Evolutionary conservation across 1,140 invertebrate genomes (phyloP), one percentile per base, ranked within the genome.

Genomic region (Bicyclus anynana): DNA sequence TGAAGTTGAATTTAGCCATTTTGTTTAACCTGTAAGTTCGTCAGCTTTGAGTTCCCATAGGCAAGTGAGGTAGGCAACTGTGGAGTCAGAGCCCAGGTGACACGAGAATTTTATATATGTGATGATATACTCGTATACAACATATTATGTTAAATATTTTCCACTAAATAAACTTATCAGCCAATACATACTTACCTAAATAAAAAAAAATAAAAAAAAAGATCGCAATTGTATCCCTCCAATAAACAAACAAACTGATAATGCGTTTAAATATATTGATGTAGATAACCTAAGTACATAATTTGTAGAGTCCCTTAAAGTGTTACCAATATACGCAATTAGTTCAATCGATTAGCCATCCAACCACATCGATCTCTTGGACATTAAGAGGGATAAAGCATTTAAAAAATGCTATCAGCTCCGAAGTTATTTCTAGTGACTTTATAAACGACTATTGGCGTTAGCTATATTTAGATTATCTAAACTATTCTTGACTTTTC

Each of bases 251-350:
- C n/a, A 16, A 13, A 27, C 20, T 16, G 17, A 12, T 20, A 20
- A 4, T 44, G 20, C 40, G 2, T 13, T 47, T 27, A 27, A 47
- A 26, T 47, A 47, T 14, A 47, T 47, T 26, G 10, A 26, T 4
- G 21, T 26, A 47, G 21, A 47, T 47, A 47, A 26, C n/a, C n/a
- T 47, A 47, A 47, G 20, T 20, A 44, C 17, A 53, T 33, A 53
- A 82, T 82, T 83, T 84, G 73, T 84, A 67, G 68, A 65, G 66
- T 69, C 67, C 60, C 74, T 77, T 76, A 80, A 73, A 74, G 74
- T 72, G 65, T 75, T 72, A 68, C 59, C 63, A 79, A 69, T 66
- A 71, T 75, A 72, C 35, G 74, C 65, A 77, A 77, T 77, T 77
- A 77, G 71, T 69, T 66, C 59, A 5, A 53, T 46, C 54, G 69